A percentile compares a stretch with the other conserved stretches of the same genome.
phyloP scores from a whole-genome alignment of 1,140 invertebrate species.

The Chelonus insularis region DNA sequence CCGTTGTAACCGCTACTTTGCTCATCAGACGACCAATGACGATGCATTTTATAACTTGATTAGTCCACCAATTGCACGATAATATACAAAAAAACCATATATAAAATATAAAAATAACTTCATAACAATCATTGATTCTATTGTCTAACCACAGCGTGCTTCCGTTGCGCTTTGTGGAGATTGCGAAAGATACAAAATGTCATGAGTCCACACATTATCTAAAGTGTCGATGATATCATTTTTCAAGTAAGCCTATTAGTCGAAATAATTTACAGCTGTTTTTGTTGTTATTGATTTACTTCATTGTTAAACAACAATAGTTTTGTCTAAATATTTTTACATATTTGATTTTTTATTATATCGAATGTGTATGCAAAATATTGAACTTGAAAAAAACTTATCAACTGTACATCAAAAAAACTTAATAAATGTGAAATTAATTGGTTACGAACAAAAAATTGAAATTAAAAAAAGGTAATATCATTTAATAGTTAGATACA shows the following conservation, averaged over 20 bases:
- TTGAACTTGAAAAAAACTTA: no score
- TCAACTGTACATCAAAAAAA: no score
- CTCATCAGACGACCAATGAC: neutral
- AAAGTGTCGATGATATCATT: neutral
- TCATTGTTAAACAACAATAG: no score
- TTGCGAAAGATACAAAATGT: neutral
- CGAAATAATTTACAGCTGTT: neutral
- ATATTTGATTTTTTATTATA: no score
- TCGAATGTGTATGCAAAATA: no score
- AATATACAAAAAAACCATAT: neutral
- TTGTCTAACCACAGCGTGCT: no score
- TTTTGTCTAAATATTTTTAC: no score
- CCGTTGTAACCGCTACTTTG: slow-evolving; percentile 22
- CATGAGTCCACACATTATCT: neutral
- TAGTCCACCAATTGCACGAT: no score
- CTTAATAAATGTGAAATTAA: no score
- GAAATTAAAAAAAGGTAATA: neutral
- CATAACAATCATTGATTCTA: no score
- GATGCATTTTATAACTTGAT: slow-evolving; percentile 12
- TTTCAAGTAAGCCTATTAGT: neutral
- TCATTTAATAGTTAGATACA: neutral
- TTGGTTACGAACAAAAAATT: neutral
- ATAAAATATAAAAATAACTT: neutral
- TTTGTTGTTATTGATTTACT: no score
- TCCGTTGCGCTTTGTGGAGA: no score